Evolutionary conservation across 1,140 invertebrate genomes (phyloP), one percentile per base, ranked within the genome.

Genomic region (Drosophila tristis): DNA sequence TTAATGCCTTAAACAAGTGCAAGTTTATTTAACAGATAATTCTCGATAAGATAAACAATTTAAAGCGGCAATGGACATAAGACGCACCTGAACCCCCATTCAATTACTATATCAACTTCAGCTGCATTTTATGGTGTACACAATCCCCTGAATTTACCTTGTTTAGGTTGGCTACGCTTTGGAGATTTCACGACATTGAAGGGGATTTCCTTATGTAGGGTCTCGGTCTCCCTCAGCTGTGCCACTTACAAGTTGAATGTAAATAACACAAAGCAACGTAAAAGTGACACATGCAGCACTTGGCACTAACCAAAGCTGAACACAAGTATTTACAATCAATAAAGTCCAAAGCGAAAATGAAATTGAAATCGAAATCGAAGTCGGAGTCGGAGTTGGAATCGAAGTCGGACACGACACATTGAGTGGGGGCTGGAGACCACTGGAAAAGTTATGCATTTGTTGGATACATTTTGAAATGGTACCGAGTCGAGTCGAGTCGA

Each of bases 311-410:
- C 42, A 56, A n/a, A 63, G 65, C 66, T 51, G 60, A 64, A 47
- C 61, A 56, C 57, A 78, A 82, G 72, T 84, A 81, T 82, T 82
- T 68, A 58, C 56, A 74, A 58, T 57, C 63, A 50, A 81, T 82
- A 73, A 59, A 63, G 57, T 20, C 64, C 39, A 64, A 82, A 58
- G 47, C 26, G 49, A 63, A 77, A 39, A 13, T 39, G 35, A 39
- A 23, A 49, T 23, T 59, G 25, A 60, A 9, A 50, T 23, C 4
- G 20, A 50, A n/a, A n/a, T n/a, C n/a, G n/a, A n/a, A 47, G 1
- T 15, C n/a, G n/a, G 35, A 31, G 49, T 29, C 29, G 15, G 31
- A 57, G 42, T 29, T 20, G 31, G 26, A 29, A 29, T 29, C 7
- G 26, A 25, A 25, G 4, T 35, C 31, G 35, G 11, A 39, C 35